Percentiles rank a stretch among this genome's conserved stretches.
These are phyloP conservation scores for Octomys mimax DNA, from an alignment of 2,797 vertebrate species.

Conservation along the genomic window DNA sequence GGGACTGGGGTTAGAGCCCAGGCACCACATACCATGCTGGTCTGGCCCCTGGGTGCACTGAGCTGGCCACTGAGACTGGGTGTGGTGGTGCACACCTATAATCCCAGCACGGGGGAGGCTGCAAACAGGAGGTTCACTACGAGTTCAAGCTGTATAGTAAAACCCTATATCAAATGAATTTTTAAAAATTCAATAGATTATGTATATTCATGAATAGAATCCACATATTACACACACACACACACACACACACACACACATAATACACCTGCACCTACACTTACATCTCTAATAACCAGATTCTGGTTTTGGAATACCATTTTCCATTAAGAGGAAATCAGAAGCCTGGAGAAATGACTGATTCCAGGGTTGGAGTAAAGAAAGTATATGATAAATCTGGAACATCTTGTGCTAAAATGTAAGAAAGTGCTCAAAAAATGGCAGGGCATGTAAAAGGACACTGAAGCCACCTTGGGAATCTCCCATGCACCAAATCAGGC, in stretches of 20 bases:
- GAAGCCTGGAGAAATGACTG: neutral
- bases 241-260: neutral
- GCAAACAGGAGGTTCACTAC: too few relatives aligned
- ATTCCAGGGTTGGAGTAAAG: neutral
- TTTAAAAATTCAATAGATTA: too few relatives aligned
- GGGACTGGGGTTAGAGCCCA: too few relatives aligned
- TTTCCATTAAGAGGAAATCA: neutral
- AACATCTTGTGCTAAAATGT: neutral
- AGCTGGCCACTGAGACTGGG: too few relatives aligned
- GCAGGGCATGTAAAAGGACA: neutral
- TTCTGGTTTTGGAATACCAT: conserved; percentile 11
- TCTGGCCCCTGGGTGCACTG: too few relatives aligned
- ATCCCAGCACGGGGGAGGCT: too few relatives aligned
- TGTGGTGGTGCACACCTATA: too few relatives aligned
- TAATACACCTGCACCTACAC: neutral
- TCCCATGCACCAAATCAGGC: neutral
- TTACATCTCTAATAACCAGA: neutral
- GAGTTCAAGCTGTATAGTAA: too few relatives aligned
- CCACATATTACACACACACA: too few relatives aligned
- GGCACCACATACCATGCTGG: too few relatives aligned
- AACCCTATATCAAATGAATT: too few relatives aligned
- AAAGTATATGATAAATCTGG: neutral
- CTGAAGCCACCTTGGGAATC: neutral
- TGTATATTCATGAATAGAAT: neutral
- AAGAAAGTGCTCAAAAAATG: neutral